Base-by-base conservation (phyloP, 1,140 invertebrate genomes). In the Temnothorax longispinosus region DNA sequence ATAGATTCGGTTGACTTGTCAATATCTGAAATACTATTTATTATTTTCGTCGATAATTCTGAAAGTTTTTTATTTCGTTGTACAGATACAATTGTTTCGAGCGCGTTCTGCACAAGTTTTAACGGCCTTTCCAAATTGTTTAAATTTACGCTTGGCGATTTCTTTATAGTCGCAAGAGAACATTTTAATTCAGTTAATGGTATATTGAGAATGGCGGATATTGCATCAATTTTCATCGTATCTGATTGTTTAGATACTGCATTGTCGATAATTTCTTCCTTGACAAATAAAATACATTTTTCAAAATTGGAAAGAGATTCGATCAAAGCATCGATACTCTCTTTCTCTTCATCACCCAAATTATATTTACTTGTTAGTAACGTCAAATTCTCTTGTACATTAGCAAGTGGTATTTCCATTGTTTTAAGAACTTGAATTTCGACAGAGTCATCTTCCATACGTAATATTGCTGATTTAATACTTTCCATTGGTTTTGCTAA, bases 221-320 rank as follows among this genome's bases (percentile, higher is more conserved):
- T 65, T 0, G 65, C 21, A 21, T 90, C 85, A 21, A 81, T 80
- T 47, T 91, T 75, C 1, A 32, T 52, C 2, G 27, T 65, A 56
- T 21, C 15, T 56, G 58, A 21, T 18, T 56, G 64, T 62, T 87
- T 72, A 1, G 7, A 21, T 27, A 86, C 21, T 38, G 88, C 56
- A 88, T 93, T 91, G n/a, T 86, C 65, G 60, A 80, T 6, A 11
- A 88, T 67, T 87, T 92, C 71, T 85, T 92, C 90, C 87, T 96
- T 93, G 0, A 94, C 81, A 54, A 96, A 92, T 72, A 95, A 92
- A 69, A 92, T 90, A n/a, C 60, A 75, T 47, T 84, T 87, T 8
- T 92, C 91, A 4, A 92, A 64, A 21, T 92, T 89, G 1, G 71
- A 91, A 21, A 92, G 56, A 0, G 91, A 90, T 1, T 92, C 88